Base-by-base conservation (phyloP, 2,113 vertebrate genomes). In the Archocentrus centrarchus region DNA sequence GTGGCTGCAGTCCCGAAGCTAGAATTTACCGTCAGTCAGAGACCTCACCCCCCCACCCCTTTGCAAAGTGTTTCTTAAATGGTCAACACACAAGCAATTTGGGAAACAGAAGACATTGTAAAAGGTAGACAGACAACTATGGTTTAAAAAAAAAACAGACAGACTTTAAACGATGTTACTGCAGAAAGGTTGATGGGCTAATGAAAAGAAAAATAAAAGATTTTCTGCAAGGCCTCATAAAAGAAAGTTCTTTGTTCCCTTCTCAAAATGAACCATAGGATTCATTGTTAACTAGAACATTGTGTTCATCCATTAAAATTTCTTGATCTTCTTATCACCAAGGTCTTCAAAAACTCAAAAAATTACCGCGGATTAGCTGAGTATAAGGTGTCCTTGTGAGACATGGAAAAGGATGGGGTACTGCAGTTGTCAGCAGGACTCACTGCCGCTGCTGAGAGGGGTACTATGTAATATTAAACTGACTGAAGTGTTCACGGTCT, bases 1-100 rank as follows among this genome's bases (percentile, higher is more conserved):
- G 92, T 84, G 86, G 87, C 81, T 86, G 80, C 64, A 39, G 88
- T 81, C 82, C 85, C 76, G 73, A 62, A 30, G 87, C 77, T 66
- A 14, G 62, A 90, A 89, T 89, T 80, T 89, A 90, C 90, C 84
- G 85, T 91, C 93, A 90, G 44, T 89, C 87, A 90, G 64, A 76
- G 75, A 89, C 81, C 80, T 77, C 53, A 22, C 75, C 80, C 79
- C 53, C 75, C 80, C 79, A 44, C 75, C 63, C 17, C 79, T 82
- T 88, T 84, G 89, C 81, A 89, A 90, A 90, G 78, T 81, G 80
- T 80, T 91, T 92, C 87, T 88, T 53, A 91, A 77, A 88, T 60
- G 85, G 81, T 84, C 87, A 78, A 86, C 87, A 87, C 82, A 75
- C 77, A 85, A 77, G 86, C 87, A 91, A 89, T 91, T 85, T 91